Percentiles rank a stretch among this genome's conserved stretches.
Conservation (phyloP, 1,140 invertebrate genomes). For the Orussus abietinus region DNA sequence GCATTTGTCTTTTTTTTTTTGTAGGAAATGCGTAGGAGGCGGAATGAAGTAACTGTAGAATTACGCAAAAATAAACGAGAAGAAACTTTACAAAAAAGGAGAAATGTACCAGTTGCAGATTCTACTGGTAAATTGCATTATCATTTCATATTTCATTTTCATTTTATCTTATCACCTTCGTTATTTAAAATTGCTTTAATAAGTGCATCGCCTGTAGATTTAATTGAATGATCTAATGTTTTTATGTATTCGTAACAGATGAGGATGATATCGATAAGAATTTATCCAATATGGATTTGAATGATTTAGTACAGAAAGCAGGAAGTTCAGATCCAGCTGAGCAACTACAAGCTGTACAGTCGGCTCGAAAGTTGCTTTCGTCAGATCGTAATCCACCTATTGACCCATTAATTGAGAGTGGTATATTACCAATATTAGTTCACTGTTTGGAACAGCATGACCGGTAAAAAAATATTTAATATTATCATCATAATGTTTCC, state of each 20-base stretch:
- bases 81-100: constrained; percentile 89
- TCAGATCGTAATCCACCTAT: constrained; percentile 99
- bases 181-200: constrained; percentile 11
- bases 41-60: constrained; percentile 94
- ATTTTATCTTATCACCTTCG: constrained; percentile 6
- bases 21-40: constrained; percentile 90
- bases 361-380: constrained; percentile 90
- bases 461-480: constrained; percentile 53
- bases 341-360: constrained; percentile 79
- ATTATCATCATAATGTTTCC: constrained; percentile 3
- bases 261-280: constrained; percentile 71
- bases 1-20: constrained; percentile 36
- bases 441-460: constrained; percentile 81
- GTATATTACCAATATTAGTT: constrained; percentile 92
- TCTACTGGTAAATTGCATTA: constrained; percentile 61
- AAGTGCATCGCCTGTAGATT: constrained; percentile 8
- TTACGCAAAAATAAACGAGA: constrained; percentile 95
- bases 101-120: constrained; percentile 85
- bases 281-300: constrained; percentile 62
- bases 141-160: constrained; percentile 1
- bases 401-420: constrained; percentile 88
- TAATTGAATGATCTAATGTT: not conserved
- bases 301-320: constrained; percentile 70
- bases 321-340: constrained; percentile 64
- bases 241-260: constrained; percentile 49